Evolutionary conservation across 2,888 invertebrate species (phyloP).

Genomic region (Alsophila aescularia): DNA sequence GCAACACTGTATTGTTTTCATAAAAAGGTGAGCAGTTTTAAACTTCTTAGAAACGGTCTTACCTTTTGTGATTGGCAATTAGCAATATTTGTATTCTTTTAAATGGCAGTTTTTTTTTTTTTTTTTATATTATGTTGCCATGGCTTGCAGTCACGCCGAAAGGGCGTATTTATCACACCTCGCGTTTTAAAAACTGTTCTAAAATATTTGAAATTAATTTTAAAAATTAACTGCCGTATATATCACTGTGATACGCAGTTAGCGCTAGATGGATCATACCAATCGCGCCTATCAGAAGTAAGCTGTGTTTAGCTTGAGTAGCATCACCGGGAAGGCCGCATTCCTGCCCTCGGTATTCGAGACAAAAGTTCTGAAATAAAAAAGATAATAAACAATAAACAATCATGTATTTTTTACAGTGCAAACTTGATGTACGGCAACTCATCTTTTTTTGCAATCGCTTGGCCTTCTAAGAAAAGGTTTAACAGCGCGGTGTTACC

Average conservation of each 20-base stretch:
- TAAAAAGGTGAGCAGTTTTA: slow-evolving; percentile 1
- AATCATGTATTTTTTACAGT: background rate
- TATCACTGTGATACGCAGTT: slow-evolving; percentile 32
- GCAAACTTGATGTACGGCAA: too few relatives aligned
- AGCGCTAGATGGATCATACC: slow-evolving; percentile 51
- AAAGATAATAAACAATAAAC: slow-evolving; percentile 18
- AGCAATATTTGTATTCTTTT: too few relatives aligned
- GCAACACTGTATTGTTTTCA: slow-evolving; percentile 45
- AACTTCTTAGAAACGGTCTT: too few relatives aligned
- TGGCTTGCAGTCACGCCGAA: background rate
- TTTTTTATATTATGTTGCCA: background rate
- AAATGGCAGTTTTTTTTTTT: too few relatives aligned
- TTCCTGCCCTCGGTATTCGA: slow-evolving; percentile 73
- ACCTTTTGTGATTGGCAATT: too few relatives aligned
- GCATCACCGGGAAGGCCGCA: slow-evolving; percentile 59
- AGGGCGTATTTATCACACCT: too few relatives aligned
- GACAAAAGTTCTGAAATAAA: slow-evolving; percentile 74
- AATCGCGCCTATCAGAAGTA: slow-evolving; percentile 52
- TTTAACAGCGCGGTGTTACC: background rate
- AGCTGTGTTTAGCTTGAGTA: slow-evolving; percentile 40
- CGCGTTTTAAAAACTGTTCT: background rate
- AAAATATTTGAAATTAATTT: background rate
- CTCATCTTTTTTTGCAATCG: background rate
- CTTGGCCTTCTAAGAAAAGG: background rate
- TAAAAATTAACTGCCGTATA: slow-evolving; percentile 40